Percentiles rank a stretch among this genome's conserved stretches.
phyloP scores from a whole-genome alignment of 1,140 invertebrate genomes.

The Idris sp. region DNA sequence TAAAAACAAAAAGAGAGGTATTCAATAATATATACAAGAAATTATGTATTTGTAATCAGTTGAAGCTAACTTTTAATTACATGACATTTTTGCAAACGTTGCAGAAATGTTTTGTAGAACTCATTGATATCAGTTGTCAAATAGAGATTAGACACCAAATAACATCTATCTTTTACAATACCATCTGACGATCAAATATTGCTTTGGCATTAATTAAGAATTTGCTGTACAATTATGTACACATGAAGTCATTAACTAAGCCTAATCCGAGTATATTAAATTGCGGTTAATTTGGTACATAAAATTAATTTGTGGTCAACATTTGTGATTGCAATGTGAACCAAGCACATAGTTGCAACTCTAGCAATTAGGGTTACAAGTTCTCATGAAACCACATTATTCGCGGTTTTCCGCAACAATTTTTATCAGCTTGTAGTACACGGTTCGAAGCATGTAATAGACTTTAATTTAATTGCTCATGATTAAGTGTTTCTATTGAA shows the following conservation, averaged over 20 bases:
- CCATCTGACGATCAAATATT: no score
- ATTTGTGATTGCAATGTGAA: slow-evolving; percentile 7
- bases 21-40: no score
- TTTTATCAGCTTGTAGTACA: slow-evolving; percentile 4
- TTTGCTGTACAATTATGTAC: slow-evolving; percentile 1
- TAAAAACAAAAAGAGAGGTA: no score
- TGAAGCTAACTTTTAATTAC: no score
- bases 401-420: slow-evolving; percentile 18
- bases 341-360: not conserved
- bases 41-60: no score
- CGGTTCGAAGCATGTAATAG: not conserved
- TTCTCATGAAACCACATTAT: slow-evolving; percentile 21
- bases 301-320: slow-evolving; percentile 24
- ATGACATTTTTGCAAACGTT: no score
- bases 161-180: no score
- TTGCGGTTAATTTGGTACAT: slow-evolving; percentile 29
- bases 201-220: slow-evolving; percentile 8
- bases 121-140: no score
- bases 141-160: no score
- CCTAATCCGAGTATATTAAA: slow-evolving; percentile 30
- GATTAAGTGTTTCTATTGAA: no score
- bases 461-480: not conserved
- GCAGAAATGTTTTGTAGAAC: no score
- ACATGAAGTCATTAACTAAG: slow-evolving; percentile 13
- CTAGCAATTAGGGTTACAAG: slow-evolving; percentile 14